Evolutionary conservation across 1,140 invertebrate genomes (phyloP).

Genomic region (Callitettix versicolor): DNA sequence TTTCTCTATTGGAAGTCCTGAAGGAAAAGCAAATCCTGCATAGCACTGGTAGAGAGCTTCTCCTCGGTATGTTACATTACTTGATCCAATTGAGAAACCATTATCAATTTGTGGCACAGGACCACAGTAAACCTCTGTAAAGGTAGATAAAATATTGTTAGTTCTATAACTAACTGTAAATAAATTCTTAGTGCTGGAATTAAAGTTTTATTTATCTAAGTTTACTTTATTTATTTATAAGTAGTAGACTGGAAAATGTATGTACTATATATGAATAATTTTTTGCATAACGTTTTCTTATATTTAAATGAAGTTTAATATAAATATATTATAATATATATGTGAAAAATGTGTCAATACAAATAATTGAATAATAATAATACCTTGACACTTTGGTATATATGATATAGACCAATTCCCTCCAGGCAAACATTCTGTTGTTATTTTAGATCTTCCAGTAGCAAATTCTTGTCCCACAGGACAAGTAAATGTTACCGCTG

Average conservation of each 20-base stretch:
- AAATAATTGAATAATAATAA: not conserved
- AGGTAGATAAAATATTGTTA: conserved; percentile 7
- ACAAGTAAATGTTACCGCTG: conserved; percentile 80
- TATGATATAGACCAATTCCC: conserved; percentile 88
- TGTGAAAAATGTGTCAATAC: not conserved
- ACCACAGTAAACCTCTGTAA: conserved; percentile 86
- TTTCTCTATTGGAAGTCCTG: conserved; percentile 74
- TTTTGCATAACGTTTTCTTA: too few relatives aligned
- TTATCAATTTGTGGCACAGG: conserved; percentile 96
- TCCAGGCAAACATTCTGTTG: conserved; percentile 74
- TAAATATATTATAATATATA: not conserved
- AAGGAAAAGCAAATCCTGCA: conserved; percentile 88
- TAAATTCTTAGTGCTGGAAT: not conserved
- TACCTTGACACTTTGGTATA: conserved; percentile 88
- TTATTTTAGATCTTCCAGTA: conserved; percentile 72
- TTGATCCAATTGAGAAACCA: conserved; percentile 88
- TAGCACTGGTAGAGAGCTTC: conserved; percentile 93
- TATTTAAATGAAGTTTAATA: not conserved
- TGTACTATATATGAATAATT: too few relatives aligned
- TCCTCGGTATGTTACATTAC: conserved; percentile 88
- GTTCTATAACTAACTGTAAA: not conserved
- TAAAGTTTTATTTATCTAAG: too few relatives aligned
- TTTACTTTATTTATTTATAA: too few relatives aligned
- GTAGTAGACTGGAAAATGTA: too few relatives aligned
- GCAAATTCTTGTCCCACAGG: conserved; percentile 90